These are phyloP conservation scores for Mactromeris polynyma DNA, from an alignment of 2,888 invertebrate genomes.

Conservation along the genomic window DNA sequence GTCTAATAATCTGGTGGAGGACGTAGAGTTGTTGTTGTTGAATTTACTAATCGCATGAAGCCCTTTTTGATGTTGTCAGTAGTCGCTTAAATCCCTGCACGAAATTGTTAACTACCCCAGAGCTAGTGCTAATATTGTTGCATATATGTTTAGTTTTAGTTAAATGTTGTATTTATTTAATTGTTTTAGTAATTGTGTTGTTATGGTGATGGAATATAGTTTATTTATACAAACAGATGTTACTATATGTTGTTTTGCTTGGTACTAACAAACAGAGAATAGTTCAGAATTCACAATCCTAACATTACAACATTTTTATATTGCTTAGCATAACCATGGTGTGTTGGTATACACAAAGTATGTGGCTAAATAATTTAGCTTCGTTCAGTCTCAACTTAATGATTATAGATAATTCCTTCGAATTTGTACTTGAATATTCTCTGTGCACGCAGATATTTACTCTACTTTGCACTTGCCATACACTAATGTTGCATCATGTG, in stretches of 20 bases:
- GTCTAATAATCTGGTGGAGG: conserved; percentile 33
- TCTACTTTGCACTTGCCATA: conserved; percentile 35
- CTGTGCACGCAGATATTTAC: conserved; percentile 54
- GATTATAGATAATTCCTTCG: neutral
- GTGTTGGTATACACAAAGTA: no score
- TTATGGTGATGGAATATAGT: conserved; percentile 13
- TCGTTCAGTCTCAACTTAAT: no score
- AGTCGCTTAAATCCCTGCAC: conserved; percentile 37
- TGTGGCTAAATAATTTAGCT: no score
- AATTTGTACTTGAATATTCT: neutral
- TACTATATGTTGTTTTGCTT: conserved; percentile 23
- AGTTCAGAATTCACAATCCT: neutral
- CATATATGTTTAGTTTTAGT: neutral
- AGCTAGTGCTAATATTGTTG: conserved; percentile 42
- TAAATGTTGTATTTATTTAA: conserved; percentile 1
- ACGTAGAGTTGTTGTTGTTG: conserved; percentile 23
- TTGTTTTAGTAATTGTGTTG: neutral
- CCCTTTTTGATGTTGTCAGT: conserved; percentile 33
- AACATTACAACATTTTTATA: neutral
- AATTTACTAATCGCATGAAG: conserved; percentile 54
- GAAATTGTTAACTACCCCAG: conserved; percentile 33
- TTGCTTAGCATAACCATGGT: no score
- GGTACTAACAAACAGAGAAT: conserved; percentile 43
- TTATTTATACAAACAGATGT: neutral
- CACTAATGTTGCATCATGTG: neutral